Evolutionary conservation across 2,113 vertebrate genomes (phyloP), one percentile per base, ranked within the genome.

Genomic region (Gymnorhina tibicen): DNA sequence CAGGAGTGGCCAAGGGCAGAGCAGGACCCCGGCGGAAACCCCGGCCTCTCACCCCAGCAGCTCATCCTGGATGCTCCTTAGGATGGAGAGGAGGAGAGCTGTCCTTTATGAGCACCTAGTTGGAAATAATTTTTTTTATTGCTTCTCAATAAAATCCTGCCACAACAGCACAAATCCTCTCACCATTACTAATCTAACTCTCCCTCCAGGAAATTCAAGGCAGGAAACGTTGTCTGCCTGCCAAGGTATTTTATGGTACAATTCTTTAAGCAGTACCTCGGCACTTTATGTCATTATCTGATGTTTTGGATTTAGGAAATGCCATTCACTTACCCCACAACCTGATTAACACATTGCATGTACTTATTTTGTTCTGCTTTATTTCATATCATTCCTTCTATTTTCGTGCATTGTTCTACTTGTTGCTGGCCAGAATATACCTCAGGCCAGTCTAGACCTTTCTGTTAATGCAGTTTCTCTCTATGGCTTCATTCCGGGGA

Each of bases 111-210:
- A 76, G 56, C 52, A 59, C 16, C 56, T 87, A 1, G 0, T 39
- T 91, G 73, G 69, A 95, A 95, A 95, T 70, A 30, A 13, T 72
- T 73, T 86, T 89, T 90, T 88, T 90, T 85, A 68, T 80, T 92
- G 83, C 80, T 74, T 76, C 94, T 94, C 67, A 92, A 72, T 91
- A 95, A 96, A 97, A 92, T 75, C 83, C 22, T 96, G 73, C 80
- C 83, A 86, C 93, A 89, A 86, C 92, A 91, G 35, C 79, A 89
- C 79, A 96, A 95, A 93, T 93, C 83, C 73, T 93, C 84, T 95
- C 96, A 91, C 94, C 87, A 66, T 96, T 85, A 87, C 86, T 96
- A 96, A 96, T 96, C 69, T 95, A 92, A 95, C 93, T 93, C 84
- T 95, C 91, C 96, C 96, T 87, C 84, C 89, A 95, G 94, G 95